A percentile compares a stretch with the other conserved stretches of the same genome.
These are phyloP conservation scores for Dysmachus trigonus DNA, from an alignment of 2,888 invertebrate species.

Conservation along the genomic window DNA sequence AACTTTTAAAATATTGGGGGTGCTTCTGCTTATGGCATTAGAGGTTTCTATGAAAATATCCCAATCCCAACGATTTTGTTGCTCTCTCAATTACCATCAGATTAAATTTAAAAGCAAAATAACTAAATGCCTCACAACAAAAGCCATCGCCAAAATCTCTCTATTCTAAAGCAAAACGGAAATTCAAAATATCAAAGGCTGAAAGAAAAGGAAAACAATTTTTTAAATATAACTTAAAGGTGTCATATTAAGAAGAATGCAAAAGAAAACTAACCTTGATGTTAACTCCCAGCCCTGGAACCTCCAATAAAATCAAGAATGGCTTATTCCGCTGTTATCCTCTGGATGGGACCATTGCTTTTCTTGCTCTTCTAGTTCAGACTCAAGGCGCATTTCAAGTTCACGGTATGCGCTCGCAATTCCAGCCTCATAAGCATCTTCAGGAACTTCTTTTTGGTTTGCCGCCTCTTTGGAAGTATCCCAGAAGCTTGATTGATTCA, in stretches of 20 bases:
- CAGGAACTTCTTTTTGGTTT: slow-evolving; percentile 52
- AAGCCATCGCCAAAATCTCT: background rate
- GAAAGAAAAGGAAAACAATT: background rate
- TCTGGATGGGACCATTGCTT: slow-evolving; percentile 66
- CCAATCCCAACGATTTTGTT: background rate
- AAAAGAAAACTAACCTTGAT: slow-evolving; percentile 34
- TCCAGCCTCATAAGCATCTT: slow-evolving; percentile 68
- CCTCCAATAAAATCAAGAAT: slow-evolving; percentile 13
- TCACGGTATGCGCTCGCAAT: slow-evolving; percentile 75
- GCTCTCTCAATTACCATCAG: background rate
- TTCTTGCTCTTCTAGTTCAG: slow-evolving; percentile 73
- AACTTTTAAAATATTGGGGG: background rate
- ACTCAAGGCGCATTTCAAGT: slow-evolving; percentile 72
- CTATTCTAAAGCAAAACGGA: background rate
- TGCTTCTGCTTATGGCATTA: background rate
- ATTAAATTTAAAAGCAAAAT: background rate
- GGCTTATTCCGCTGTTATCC: slow-evolving; percentile 55
- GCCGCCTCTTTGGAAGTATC: slow-evolving; percentile 51
- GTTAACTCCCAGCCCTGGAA: background rate
- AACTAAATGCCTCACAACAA: background rate
- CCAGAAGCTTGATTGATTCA: slow-evolving; percentile 55
- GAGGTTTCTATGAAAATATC: background rate
- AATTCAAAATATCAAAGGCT: background rate
- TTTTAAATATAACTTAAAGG: background rate
- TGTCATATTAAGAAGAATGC: background rate